Percentiles rank a stretch among this genome's conserved stretches.
Conservation (phyloP, 1,140 invertebrate species). For the Physella acuta region DNA sequence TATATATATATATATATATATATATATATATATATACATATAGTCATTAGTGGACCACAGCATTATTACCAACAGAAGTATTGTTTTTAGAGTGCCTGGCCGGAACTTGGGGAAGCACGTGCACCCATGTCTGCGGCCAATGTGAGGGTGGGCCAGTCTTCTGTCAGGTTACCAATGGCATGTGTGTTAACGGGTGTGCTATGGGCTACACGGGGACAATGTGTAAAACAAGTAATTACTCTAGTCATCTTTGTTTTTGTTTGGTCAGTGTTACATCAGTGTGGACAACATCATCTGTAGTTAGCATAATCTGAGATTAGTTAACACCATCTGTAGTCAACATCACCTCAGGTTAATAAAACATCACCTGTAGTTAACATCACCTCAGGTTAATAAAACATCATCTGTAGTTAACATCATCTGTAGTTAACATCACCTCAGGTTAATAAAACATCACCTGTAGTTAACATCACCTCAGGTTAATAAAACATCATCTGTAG, state of each 20-base stretch:
- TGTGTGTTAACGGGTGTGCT: constrained; percentile 7
- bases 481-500: no score
- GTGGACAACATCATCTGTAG: background rate
- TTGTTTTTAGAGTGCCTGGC: background rate
- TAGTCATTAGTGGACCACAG: no score
- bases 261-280: background rate
- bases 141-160: constrained; percentile 4
- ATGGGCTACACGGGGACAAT: background rate
- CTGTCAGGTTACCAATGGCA: constrained; percentile 5
- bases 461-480: no score
- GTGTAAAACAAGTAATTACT: constrained; percentile 9
- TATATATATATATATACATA: no score
- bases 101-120: background rate
- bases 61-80: no score
- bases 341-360: no score
- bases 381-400: background rate
- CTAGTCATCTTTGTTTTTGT: background rate
- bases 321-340: background rate
- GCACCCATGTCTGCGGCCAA: background rate
- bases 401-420: background rate
- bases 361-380: background rate
- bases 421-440: no score
- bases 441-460: no score
- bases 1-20: no score
- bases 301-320: no score